A percentile compares a stretch with the other conserved stretches of the same genome.
phyloP scores from a whole-genome alignment of 2,888 invertebrate genomes.

The Ochropacha duplaris region DNA sequence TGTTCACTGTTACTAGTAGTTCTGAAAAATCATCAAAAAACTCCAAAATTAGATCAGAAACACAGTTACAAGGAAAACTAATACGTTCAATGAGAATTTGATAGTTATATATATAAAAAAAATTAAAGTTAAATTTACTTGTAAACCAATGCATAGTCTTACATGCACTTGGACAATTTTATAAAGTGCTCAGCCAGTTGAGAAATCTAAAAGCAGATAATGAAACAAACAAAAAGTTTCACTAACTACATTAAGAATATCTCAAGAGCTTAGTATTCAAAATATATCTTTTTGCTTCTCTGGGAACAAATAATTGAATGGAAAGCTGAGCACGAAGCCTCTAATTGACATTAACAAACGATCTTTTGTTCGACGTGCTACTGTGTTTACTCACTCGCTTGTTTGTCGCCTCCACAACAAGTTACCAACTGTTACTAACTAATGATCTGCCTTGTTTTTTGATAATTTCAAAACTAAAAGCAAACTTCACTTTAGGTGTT shows the following conservation, averaged over 20 bases:
- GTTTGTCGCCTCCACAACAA: constrained; percentile 18
- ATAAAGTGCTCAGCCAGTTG: no score
- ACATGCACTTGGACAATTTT: no score
- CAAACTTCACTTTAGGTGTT: neutral
- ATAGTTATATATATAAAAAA: no score
- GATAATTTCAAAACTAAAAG: neutral
- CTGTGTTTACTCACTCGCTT: neutral
- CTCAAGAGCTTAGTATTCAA: neutral
- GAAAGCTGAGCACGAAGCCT: constrained; percentile 42
- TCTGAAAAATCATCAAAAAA: no score
- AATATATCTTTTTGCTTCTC: constrained; percentile 16
- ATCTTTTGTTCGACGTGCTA: constrained; percentile 53
- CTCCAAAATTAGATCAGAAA: no score
- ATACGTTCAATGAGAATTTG: no score
- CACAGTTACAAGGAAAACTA: no score
- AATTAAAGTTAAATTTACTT: no score
- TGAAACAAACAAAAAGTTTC: neutral
- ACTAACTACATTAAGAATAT: neutral
- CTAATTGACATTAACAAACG: constrained; percentile 67
- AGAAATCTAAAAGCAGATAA: no score
- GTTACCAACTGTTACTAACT: neutral
- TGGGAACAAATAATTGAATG: constrained; percentile 35
- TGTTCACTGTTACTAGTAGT: no score
- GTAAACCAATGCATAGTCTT: no score
- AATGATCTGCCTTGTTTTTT: neutral